Evolutionary conservation across 2,113 vertebrate genomes (phyloP), one percentile per base, ranked within the genome.

Genomic region (Vidua chalybeata): DNA sequence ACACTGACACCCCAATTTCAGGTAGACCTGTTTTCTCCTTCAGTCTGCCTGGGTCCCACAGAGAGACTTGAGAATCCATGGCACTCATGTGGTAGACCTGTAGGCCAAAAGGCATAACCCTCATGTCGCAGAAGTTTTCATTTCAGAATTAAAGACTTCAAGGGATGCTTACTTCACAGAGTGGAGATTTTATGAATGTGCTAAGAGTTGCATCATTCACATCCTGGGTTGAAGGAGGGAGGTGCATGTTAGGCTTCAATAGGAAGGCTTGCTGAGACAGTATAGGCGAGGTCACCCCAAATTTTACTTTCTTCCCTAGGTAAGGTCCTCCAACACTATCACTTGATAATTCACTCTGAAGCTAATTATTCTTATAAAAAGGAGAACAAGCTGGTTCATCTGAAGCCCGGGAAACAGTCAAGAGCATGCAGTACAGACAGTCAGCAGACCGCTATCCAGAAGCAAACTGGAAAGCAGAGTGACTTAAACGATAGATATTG

Each of bases 1-100:
- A 41, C 3, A 28, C 18, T 11, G 2, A 12, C 3, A 6, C 0
- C 5, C 7, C 16, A 12, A 0, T 41, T 81, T 78, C 41, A 48
- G 11, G 68, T 1, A 54, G 10, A 21, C 11, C 6, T 76, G 26
- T 54, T 73, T 87, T 54, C 33, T 92, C 37, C 28, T 76, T 17
- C 19, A 61, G 28, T 10, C 8, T 90, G 41, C 39, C 48, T 45
- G 21, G 3, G 15, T 87, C 8, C 14, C 43, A 43, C 20, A 48
- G 26, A 23, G 15, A 54, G 9, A 15, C 49, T 15, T 76, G 26
- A 63, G 33, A 49, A 52, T 31, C 49, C 1, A 1, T 3, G 15
- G 18, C 23, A 41, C 24, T 56, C 45, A 31, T 7, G 6, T 39
- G 18, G 12, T 15, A 56, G 7, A n/a, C 12, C 9, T 64, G 30